Evolutionary conservation across 2,797 vertebrate genomes (phyloP).

Genomic region (Decapterus maruadsi): DNA sequence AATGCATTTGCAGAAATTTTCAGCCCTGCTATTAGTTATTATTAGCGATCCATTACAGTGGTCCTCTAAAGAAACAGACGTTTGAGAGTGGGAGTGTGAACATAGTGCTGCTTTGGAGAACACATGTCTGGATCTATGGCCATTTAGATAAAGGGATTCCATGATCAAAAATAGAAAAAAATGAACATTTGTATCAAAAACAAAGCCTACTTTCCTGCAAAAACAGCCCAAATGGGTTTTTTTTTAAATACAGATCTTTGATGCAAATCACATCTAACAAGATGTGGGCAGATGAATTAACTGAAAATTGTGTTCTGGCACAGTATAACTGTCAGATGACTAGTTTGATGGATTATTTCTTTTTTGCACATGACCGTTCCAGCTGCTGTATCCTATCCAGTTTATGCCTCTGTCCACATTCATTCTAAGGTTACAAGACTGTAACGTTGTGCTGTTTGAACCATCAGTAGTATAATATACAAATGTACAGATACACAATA

Average conservation of each 20-base stretch:
- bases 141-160: conserved; percentile 78
- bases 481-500: conserved; percentile 95
- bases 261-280: conserved; percentile 55
- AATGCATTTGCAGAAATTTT: conserved; percentile 48
- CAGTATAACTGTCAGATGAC: conserved; percentile 33
- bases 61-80: conserved; percentile 36
- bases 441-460: conserved; percentile 96
- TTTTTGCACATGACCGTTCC: conserved; percentile 51
- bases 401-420: conserved; percentile 65
- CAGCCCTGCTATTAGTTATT: conserved; percentile 54
- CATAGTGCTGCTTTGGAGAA: conserved; percentile 67
- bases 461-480: conserved; percentile 93
- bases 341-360: conserved; percentile 40
- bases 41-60: conserved; percentile 52
- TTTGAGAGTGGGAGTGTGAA: conserved; percentile 60
- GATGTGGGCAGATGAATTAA: conserved; percentile 52
- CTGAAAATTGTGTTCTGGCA: conserved; percentile 43
- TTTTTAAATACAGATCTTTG: conserved; percentile 38
- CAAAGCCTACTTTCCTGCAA: conserved; percentile 64
- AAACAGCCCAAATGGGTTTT: conserved; percentile 62
- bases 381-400: conserved; percentile 52
- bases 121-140: conserved; percentile 73
- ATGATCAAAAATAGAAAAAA: conserved; percentile 73
- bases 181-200: conserved; percentile 77
- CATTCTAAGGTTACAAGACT: conserved; percentile 86